Conservation (phyloP, 2,797 vertebrate species). For the Coregonus sp. region DNA sequence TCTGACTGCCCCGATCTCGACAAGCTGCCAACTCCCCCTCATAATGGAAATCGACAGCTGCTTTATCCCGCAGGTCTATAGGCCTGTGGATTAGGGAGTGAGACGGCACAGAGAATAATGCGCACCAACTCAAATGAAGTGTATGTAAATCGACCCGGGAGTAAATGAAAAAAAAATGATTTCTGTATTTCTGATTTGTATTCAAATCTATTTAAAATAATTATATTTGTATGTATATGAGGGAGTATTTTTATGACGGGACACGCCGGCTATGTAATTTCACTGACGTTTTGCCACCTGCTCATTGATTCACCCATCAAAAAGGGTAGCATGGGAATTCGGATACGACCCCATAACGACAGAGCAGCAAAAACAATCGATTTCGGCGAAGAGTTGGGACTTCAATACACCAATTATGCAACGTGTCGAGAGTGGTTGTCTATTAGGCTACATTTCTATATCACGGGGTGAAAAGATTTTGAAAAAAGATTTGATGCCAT, state of each 20-base stretch:
- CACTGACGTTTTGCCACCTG: constrained; percentile 96
- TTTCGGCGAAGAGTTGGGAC: constrained; percentile 50
- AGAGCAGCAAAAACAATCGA: constrained; percentile 64
- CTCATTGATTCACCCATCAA: constrained; percentile 97
- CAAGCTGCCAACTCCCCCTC: constrained; percentile 85
- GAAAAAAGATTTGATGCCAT: neutral
- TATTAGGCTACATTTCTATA: neutral
- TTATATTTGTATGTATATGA: constrained; percentile 81
- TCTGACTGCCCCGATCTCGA: constrained; percentile 86
- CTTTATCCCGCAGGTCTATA: constrained; percentile 83
- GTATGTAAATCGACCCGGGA: constrained; percentile 77
- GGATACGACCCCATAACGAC: constrained; percentile 56
- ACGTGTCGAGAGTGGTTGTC: neutral
- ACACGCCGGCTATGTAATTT: constrained; percentile 88
- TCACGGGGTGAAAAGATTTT: neutral
- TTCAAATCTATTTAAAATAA: constrained; percentile 75
- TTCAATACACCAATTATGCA: constrained; percentile 48
- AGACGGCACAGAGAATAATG: constrained; percentile 81
- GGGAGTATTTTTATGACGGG: constrained; percentile 68
- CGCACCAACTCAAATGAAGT: constrained; percentile 82
- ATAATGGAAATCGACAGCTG: constrained; percentile 88
- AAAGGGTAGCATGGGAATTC: constrained; percentile 99
- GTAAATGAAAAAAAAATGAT: constrained; percentile 76
- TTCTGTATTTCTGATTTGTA: constrained; percentile 70
- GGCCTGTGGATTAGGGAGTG: constrained; percentile 84